Evolutionary conservation across 1,140 invertebrate species (phyloP), one percentile per base, ranked within the genome.

Genomic region (Drosophila pandora): DNA sequence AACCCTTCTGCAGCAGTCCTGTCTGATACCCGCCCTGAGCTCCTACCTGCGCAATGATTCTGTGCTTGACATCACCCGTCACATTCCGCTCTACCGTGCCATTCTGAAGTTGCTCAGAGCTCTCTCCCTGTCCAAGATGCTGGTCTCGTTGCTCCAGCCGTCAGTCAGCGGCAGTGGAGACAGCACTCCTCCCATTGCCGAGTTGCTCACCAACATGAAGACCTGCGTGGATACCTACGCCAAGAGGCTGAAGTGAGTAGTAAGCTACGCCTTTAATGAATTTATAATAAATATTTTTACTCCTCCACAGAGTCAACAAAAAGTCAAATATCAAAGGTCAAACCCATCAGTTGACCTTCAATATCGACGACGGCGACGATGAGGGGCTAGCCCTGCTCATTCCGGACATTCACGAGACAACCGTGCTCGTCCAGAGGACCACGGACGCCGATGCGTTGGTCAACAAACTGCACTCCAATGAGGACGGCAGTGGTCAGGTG

Each of bases 11-110:
- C 94, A 95, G 23, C 94, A 95, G 79, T 98, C 97, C 23, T 97
- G 97, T 79, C 93, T 99, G 1, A 93, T 98, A 39, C 95, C 97
- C 17, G 97, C 97, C 9, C 94, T 99, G 6, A 96, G 96, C 62
- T 98, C 97, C 0, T 98, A 99, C 83, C 93, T 99, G 23, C 94
- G 97, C 74, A 99, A 99, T 88, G 98, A 99, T 92, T 98, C 97
- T 92, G 97, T 98, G 52, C 92, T 99, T 82, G 98, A 99, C 91
- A 98, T 99, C 96, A 97, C 97, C 5, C 94, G 97, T 9, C 97
- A 98, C 92, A 97, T 98, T 90, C 97, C 97, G 6, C 93, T 98
- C 47, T 98, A 98, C 92, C 94, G 96, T 88, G 95, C 97, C 28
- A 94, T 98, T 62, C 92, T 98, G 61, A 95, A 96, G 79, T 92